Percentiles rank a stretch among this genome's conserved stretches.
These are phyloP conservation scores for Recurvirostra avosetta DNA, from an alignment of 2,113 vertebrate genomes.

Conservation along the genomic window DNA sequence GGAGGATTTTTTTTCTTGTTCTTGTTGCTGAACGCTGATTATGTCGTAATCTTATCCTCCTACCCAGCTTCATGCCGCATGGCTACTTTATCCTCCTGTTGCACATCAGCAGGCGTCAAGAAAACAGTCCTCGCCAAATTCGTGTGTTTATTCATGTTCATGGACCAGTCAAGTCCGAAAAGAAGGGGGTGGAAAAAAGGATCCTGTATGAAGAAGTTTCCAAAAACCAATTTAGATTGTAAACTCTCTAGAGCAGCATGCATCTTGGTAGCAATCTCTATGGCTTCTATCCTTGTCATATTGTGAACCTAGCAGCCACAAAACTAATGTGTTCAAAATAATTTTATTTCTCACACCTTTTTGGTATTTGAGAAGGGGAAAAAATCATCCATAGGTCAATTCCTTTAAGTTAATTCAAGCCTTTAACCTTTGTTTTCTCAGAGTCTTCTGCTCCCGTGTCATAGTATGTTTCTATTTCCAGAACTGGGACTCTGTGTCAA, in stretches of 20 bases:
- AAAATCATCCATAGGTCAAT: neutral
- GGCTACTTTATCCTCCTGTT: neutral
- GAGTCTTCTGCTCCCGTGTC: neutral
- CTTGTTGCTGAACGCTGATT: neutral
- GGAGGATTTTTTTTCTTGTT: neutral
- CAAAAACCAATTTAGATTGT: neutral
- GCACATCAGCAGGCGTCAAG: neutral
- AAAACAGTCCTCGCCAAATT: neutral
- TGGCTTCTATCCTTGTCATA: neutral
- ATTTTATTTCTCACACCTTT: neutral
- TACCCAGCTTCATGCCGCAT: neutral
- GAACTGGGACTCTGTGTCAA: neutral
- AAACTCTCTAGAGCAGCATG: neutral
- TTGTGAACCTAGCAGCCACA: neutral
- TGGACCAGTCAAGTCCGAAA: neutral
- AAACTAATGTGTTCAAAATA: neutral
- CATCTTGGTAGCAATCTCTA: neutral
- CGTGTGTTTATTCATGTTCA: neutral
- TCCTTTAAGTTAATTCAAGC: neutral
- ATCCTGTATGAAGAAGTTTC: neutral
- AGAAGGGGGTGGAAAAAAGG: neutral
- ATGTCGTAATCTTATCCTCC: neutral
- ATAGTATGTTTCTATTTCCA: neutral
- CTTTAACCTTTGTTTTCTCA: neutral
- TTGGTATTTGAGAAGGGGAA: neutral